Base-by-base conservation (phyloP, 2,113 vertebrate genomes). In the Arenaria interpres region DNA sequence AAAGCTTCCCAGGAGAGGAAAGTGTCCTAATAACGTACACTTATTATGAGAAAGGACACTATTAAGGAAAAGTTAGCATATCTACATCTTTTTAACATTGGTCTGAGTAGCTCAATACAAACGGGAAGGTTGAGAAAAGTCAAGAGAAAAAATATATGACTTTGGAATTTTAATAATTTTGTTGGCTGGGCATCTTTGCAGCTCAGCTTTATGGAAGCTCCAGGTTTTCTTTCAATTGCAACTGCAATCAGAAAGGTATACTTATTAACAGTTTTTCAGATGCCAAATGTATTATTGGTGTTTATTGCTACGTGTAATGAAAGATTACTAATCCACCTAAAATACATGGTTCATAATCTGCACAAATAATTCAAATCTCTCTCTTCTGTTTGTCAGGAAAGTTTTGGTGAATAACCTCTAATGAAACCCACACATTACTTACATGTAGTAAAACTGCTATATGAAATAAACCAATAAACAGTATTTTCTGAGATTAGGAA, bases 1-100 rank as follows among this genome's bases (percentile, higher is more conserved):
- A 97, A 95, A 91, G 0, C 48, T 88, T 86, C 93, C 78, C 92
- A 82, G 66, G 89, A 95, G 93, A 90, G 13, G 60, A 72, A 83
- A 67, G 53, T 88, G 63, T 93, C 80, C 77, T 94, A 95, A 85
- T 93, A 96, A 92, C 8, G 68, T 95, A 93, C 28, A 39, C 37
- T 94, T 95, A 59, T 76, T 88, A 77, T 69, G 51, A 71, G 59
- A 90, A 95, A 94, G 77, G 85, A 92, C 76, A 77, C 68, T 71
- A 51, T 59, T 75, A 76, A 89, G 83, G 76, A 95, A 94, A 97
- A 87, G 25, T 86, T 95, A 93, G 25, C 53, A 9, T 83, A 94
- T 91, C 75, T 78, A 66, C 78, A 85, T 91, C 21, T 94, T 95
- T 96, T 93, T 88, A 82, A 51, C 41, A 71, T 84, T 86, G 67